These are phyloP conservation scores for Halictus quadricinctus DNA, from an alignment of 2,888 invertebrate genomes.

Conservation along the genomic window DNA sequence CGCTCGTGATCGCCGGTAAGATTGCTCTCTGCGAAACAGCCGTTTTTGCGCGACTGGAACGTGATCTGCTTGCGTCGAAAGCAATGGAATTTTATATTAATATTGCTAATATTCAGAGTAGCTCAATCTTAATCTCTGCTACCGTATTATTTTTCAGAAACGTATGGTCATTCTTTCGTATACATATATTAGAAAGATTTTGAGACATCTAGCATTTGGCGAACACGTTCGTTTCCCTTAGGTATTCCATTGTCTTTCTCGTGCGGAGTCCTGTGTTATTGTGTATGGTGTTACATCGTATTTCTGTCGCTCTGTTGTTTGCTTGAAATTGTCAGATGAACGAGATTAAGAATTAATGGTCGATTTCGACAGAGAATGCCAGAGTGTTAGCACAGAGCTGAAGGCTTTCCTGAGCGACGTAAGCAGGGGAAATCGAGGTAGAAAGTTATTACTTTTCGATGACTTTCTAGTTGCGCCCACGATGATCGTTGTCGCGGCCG, in stretches of 20 bases:
- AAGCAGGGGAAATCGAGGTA: slow-evolving; percentile 33
- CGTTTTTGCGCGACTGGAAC: not conserved
- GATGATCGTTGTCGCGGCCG: slow-evolving; percentile 52
- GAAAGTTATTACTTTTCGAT: slow-evolving; percentile 53
- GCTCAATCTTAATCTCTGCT: too few relatives aligned
- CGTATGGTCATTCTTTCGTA: too few relatives aligned
- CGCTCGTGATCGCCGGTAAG: slow-evolving; percentile 18
- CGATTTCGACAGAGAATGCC: not conserved
- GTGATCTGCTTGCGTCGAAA: not conserved
- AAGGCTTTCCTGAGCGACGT: slow-evolving; percentile 36
- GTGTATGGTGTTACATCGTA: not conserved
- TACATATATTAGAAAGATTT: too few relatives aligned
- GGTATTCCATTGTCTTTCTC: not conserved
- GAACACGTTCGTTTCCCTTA: too few relatives aligned
- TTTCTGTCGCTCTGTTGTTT: not conserved
- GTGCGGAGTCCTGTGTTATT: not conserved
- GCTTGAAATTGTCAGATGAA: not conserved
- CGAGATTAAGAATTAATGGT: not conserved
- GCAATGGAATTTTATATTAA: not conserved
- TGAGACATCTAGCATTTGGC: too few relatives aligned
- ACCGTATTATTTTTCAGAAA: not conserved
- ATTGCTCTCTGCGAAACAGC: slow-evolving; percentile 6
- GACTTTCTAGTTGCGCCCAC: slow-evolving; percentile 62
- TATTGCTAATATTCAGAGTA: not conserved
- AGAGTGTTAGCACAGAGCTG: not conserved